Percentiles rank a stretch among this genome's conserved stretches.
phyloP scores from a whole-genome alignment of 1,140 invertebrate genomes.

The Hetaerina americana region DNA sequence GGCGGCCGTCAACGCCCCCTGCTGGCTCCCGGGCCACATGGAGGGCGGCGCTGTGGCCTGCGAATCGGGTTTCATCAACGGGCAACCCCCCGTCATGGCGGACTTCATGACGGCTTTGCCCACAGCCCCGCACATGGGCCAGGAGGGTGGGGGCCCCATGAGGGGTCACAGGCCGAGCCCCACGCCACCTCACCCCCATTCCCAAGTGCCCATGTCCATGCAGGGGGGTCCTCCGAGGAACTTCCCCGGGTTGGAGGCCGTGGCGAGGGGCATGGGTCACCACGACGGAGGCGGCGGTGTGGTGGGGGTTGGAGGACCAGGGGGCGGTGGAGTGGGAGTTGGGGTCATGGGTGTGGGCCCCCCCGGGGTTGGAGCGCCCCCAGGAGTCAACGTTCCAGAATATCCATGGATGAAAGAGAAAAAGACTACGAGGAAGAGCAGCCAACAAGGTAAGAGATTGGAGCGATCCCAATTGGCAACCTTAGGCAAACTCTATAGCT shows the following conservation, averaged over 20 bases:
- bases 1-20: constrained; percentile 25
- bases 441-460: constrained; percentile 66
- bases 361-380: constrained; percentile 39
- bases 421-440: constrained; percentile 80
- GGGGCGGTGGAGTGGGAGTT: background rate
- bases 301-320: background rate
- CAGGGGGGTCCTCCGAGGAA: background rate
- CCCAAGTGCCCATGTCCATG: constrained; percentile 15
- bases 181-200: constrained; percentile 12
- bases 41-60: constrained; percentile 24
- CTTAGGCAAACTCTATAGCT: too few species aligned
- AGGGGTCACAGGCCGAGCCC: constrained; percentile 33
- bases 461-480: background rate
- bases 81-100: constrained; percentile 82
- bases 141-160: constrained; percentile 37
- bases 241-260: background rate
- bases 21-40: constrained; percentile 23
- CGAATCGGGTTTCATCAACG: constrained; percentile 76
- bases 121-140: constrained; percentile 47
- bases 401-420: constrained; percentile 98
- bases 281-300: background rate
- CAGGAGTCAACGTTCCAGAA: constrained; percentile 69
- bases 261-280: background rate
- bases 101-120: constrained; percentile 67
- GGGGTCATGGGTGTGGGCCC: constrained; percentile 22